Evolutionary conservation across 2,888 invertebrate species (phyloP).

Genomic region (Stenodera caucasica): DNA sequence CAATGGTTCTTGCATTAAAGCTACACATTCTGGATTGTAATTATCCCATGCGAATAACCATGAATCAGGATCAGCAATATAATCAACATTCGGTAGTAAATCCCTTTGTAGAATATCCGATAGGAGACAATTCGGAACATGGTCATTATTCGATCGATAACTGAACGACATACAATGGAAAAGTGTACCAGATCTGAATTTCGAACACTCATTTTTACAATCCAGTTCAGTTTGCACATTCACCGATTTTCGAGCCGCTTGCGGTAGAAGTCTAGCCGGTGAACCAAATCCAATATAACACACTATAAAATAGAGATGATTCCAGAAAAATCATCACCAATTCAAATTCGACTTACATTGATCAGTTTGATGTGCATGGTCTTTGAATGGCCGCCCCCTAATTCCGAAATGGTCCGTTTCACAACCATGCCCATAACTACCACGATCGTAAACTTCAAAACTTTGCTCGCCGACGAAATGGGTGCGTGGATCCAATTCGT

Average conservation of each 20-base stretch:
- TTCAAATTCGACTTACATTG: conserved; percentile 42
- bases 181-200: conserved; percentile 58
- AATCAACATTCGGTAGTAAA: conserved; percentile 72
- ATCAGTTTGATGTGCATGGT: conserved; percentile 42
- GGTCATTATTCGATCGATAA: conserved; percentile 59
- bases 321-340: no score
- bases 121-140: conserved; percentile 68
- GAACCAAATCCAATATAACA: conserved; percentile 79
- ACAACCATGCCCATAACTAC: conserved; percentile 81
- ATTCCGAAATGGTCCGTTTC: conserved; percentile 65
- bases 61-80: conserved; percentile 67
- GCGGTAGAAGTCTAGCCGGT: conserved; percentile 70
- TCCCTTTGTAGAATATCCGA: conserved; percentile 79
- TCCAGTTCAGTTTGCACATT: conserved; percentile 66
- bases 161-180: conserved; percentile 79
- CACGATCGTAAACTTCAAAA: conserved; percentile 78
- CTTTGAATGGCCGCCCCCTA: conserved; percentile 42
- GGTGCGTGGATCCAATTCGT: conserved; percentile 64
- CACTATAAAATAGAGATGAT: conserved; percentile 56
- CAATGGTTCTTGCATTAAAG: conserved; percentile 36
- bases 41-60: conserved; percentile 80
- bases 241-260: conserved; percentile 68
- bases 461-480: conserved; percentile 65
- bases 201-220: conserved; percentile 71
- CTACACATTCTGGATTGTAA: conserved; percentile 69